A percentile compares a stretch with the other conserved stretches of the same genome.
Evolutionary conservation across 2,113 vertebrate genomes (phyloP).

Genomic region (Osmerus mordax): DNA sequence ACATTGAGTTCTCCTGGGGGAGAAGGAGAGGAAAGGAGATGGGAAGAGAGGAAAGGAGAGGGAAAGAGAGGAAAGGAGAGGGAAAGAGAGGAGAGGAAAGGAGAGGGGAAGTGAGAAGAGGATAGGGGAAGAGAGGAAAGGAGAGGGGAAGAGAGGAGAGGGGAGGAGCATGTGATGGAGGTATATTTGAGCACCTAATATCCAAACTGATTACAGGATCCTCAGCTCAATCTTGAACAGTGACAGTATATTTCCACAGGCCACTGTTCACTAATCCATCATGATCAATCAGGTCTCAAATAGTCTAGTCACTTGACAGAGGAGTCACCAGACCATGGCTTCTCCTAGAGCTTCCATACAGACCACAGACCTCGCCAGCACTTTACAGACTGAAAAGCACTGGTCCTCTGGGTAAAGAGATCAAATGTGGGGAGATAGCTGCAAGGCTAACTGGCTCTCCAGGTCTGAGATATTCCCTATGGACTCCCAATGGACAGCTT

Average conservation of each 20-base stretch:
- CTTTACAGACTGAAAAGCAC: too few species aligned
- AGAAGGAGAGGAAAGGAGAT: background rate
- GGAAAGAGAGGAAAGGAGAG: background rate
- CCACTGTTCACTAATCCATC: constrained; percentile 47
- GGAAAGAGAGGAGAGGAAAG: background rate
- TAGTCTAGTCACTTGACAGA: too few species aligned
- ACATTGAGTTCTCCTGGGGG: constrained; percentile 18
- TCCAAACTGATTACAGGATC: constrained; percentile 53
- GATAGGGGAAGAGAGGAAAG: background rate
- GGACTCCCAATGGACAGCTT: too few species aligned
- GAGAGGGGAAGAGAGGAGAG: background rate
- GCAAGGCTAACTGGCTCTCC: too few species aligned
- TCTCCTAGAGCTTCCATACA: too few species aligned
- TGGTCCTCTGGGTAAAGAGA: too few species aligned
- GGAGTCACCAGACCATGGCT: too few species aligned
- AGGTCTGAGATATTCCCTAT: too few species aligned
- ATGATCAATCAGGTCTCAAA: constrained; percentile 51
- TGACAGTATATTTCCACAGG: constrained; percentile 39
- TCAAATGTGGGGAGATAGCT: too few species aligned
- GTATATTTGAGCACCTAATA: constrained; percentile 39
- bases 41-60: background rate
- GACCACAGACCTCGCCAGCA: too few species aligned
- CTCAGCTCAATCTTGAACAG: constrained; percentile 43
- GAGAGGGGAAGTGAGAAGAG: background rate
- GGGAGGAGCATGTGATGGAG: background rate